A percentile compares a stretch with the other conserved stretches of the same genome.
phyloP scores from a whole-genome alignment of 2,888 invertebrate species.

The Rhabditophanes sp. region DNA sequence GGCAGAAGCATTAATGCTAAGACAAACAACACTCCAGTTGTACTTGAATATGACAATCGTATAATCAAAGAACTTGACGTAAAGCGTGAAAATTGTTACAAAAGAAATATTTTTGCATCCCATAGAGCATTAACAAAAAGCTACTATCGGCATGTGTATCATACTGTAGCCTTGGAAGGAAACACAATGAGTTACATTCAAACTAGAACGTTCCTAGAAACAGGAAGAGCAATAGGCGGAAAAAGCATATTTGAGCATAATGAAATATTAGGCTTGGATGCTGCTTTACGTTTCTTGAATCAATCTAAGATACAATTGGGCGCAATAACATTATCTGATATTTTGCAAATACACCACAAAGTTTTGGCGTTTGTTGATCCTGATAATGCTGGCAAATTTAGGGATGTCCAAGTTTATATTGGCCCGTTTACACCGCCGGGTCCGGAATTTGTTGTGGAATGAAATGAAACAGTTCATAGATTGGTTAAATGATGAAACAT shows the following conservation, averaged over 20 bases:
- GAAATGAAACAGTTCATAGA: slow-evolving; percentile 74
- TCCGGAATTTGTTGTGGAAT: slow-evolving; percentile 29
- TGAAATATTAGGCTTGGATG: slow-evolving; percentile 74
- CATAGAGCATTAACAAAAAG: slow-evolving; percentile 69
- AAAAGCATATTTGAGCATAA: slow-evolving; percentile 91
- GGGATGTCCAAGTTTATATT: slow-evolving; percentile 56
- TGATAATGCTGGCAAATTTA: slow-evolving; percentile 68
- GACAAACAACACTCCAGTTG: no score
- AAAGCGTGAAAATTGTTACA: slow-evolving; percentile 64
- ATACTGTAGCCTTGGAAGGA: slow-evolving; percentile 89
- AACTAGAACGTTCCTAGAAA: slow-evolving; percentile 64
- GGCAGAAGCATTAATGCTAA: slow-evolving; percentile 35
- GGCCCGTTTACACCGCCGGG: not conserved
- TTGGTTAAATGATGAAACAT: slow-evolving; percentile 74
- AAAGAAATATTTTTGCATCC: slow-evolving; percentile 50
- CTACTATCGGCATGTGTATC: slow-evolving; percentile 84
- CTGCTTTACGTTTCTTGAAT: slow-evolving; percentile 77
- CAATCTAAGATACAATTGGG: slow-evolving; percentile 55
- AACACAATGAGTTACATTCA: slow-evolving; percentile 86
- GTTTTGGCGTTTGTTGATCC: slow-evolving; percentile 89
- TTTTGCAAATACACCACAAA: slow-evolving; percentile 74
- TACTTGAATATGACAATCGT: no score
- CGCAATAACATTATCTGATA: slow-evolving; percentile 57
- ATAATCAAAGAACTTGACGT: slow-evolving; percentile 64
- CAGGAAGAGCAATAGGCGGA: slow-evolving; percentile 60